Evolutionary conservation across 2,113 vertebrate genomes (phyloP), one percentile per base, ranked within the genome.

Genomic region (Serilophus lunatus): DNA sequence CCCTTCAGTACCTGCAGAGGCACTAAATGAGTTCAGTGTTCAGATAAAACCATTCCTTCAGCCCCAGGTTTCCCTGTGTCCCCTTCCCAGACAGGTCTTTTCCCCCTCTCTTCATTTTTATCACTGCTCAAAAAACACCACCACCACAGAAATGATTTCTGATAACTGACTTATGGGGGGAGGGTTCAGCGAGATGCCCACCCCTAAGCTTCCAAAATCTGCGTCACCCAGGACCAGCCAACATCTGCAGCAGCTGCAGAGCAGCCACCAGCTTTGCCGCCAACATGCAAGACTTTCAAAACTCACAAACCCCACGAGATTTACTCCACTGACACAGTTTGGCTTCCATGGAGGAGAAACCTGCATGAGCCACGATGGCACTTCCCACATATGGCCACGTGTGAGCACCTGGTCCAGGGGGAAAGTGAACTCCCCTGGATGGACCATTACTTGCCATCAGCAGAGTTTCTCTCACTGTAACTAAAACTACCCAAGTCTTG

Each of bases 1-100:
- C 83, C 96, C 97, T 97, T 97, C 88, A 64, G 57, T 44, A 65
- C 92, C 88, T 63, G 50, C 72, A 74, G 85, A 88, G 53, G 79
- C 14, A 50, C 77, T 57, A 70, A 91, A 87, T 0, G 12, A 92
- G 80, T 42, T 74, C 86, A 8, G 8, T 31, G 56, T 65, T 92
- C 68, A 80, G 84, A 77, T 33, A 78, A 80, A 94, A 40, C 28
- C 10, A 0, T 4, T 6, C 42, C 91, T 65, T 29, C 20, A 7
- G 84, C 92, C 57, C 22, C 78, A 78, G 26, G 60, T 80, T 81
- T 93, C 85, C 82, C 51, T 24, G 72, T 64, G 65, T 74, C 82
- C 35, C 31, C 65, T 74, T 79, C 89, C 61, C 50, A 60, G 50
- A 45, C 0, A 9, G 49, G 53, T 10, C 15, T 80, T 71, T 57